Evolutionary conservation across 2,888 invertebrate species (phyloP).

Genomic region (Nematopogon swammerdamellus): DNA sequence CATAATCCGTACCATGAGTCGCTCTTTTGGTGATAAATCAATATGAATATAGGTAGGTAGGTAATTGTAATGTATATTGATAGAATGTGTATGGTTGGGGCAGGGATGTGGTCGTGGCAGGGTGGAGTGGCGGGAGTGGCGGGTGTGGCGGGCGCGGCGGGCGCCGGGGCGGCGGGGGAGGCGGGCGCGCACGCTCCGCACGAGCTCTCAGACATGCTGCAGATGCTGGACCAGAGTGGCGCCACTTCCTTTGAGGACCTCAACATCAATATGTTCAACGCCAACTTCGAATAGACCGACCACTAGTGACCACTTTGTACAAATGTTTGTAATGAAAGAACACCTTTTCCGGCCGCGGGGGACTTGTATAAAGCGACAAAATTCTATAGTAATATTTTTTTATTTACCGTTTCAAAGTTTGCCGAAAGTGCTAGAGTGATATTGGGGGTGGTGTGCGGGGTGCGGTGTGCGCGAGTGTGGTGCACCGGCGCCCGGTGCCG

Average conservation of each 20-base stretch:
- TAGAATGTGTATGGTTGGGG: neutral
- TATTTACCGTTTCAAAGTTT: neutral
- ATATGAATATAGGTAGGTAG: too few relatives aligned
- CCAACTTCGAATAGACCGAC: slow-evolving; percentile 44
- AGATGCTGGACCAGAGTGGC: slow-evolving; percentile 85
- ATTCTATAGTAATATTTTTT: slow-evolving; percentile 2
- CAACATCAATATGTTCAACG: slow-evolving; percentile 86
- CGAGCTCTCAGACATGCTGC: slow-evolving; percentile 89
- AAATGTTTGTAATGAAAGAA: neutral
- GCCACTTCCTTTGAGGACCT: slow-evolving; percentile 85
- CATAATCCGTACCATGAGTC: too few relatives aligned
- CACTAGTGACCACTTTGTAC: neutral
- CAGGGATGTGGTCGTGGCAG: slow-evolving; percentile 82
- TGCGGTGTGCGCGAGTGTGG: neutral
- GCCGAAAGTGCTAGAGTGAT: neutral
- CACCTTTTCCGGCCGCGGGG: neutral
- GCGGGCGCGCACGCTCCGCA: slow-evolving; percentile 55
- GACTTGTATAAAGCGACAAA: slow-evolving; percentile 1
- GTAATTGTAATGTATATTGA: too few relatives aligned
- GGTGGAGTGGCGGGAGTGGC: slow-evolving; percentile 38
- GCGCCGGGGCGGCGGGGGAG: slow-evolving; percentile 20
- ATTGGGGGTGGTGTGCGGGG: neutral
- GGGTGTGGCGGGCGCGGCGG: slow-evolving; percentile 26
- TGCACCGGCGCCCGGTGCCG: too few relatives aligned
- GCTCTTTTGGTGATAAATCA: too few relatives aligned